These are phyloP conservation scores for Apis cerana DNA, from an alignment of 1,140 invertebrate genomes.

Conservation along the genomic window DNA sequence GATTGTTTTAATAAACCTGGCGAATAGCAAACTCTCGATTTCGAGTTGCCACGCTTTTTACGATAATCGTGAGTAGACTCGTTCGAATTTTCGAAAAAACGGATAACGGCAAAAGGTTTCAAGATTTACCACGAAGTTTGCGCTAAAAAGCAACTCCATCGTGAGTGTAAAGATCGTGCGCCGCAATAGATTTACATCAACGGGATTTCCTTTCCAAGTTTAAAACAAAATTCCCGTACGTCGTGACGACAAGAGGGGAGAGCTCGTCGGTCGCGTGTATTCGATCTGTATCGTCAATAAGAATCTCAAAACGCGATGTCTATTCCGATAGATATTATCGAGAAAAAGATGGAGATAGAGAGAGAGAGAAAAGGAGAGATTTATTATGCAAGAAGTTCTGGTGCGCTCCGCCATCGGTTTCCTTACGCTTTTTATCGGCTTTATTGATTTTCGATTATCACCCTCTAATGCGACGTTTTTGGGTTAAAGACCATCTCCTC, in stretches of 20 bases:
- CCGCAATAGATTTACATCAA: neutral
- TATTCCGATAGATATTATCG: neutral
- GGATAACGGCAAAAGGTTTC: no score
- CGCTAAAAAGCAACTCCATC: no score
- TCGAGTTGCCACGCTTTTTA: no score
- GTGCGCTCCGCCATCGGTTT: slow-evolving; percentile 35
- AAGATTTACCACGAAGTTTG: no score
- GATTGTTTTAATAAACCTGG: neutral
- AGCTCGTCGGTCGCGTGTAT: neutral
- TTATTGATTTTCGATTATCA: slow-evolving; percentile 68
- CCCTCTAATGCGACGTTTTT: slow-evolving; percentile 64
- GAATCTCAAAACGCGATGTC: neutral
- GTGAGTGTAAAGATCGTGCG: no score
- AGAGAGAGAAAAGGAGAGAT: slow-evolving; percentile 43
- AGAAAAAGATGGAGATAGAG: neutral
- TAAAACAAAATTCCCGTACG: no score
- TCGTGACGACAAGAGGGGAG: neutral
- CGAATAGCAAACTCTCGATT: neutral
- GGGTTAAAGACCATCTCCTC: slow-evolving; percentile 60
- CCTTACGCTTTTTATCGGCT: slow-evolving; percentile 58
- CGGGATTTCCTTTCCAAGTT: neutral
- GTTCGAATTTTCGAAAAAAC: no score
- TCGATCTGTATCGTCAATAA: no score
- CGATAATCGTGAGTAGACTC: no score
- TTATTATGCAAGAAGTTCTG: slow-evolving; percentile 62